Base-by-base conservation (phyloP, 2,113 vertebrate genomes). In the Catharus fuscescens region DNA sequence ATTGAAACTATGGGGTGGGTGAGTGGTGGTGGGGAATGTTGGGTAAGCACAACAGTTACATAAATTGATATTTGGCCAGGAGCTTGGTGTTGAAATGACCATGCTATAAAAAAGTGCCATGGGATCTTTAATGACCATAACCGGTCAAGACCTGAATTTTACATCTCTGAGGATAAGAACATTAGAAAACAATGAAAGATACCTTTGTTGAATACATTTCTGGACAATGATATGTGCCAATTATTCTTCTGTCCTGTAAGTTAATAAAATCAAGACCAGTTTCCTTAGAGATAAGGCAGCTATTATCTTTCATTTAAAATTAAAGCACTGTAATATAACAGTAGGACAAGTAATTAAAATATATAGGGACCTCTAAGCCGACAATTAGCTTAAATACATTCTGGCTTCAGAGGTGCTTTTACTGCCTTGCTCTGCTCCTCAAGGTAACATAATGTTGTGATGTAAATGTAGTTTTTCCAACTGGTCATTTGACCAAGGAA, bases 201-300 rank as follows among this genome's bases (percentile, higher is more conserved):
- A 97, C 97, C 97, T 97, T 97, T 97, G 97, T 97, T 97, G 97
- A 96, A 97, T 97, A 97, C 96, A 97, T 97, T 97, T 97, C 97
- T 97, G 97, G 97, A 97, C 97, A 97, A 97, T 97, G 97, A 97
- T 97, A 97, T 97, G 97, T 97, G 96, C 97, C 97, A 97, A 97
- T 97, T 97, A 97, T 97, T 97, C 97, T 97, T 97, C 97, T 97
- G 97, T 97, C 97, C 97, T 97, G 97, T 95, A 97, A 97, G 97
- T 97, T 97, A 97, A 97, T 97, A 97, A 97, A 97, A 97, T 95
- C 97, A 97, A 97, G 94, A 97, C 96, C 97, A 97, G 96, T 96
- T 97, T 97, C 96, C 97, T 97, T 97, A 97, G 97, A 97, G 96
- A 96, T 95, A 95, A 96, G 95, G 95, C 95, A 97, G 96, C 95